A percentile compares a stretch with the other conserved stretches of the same genome.
Conservation (phyloP, 2,888 invertebrate genomes). For the Melanostoma scalare region DNA sequence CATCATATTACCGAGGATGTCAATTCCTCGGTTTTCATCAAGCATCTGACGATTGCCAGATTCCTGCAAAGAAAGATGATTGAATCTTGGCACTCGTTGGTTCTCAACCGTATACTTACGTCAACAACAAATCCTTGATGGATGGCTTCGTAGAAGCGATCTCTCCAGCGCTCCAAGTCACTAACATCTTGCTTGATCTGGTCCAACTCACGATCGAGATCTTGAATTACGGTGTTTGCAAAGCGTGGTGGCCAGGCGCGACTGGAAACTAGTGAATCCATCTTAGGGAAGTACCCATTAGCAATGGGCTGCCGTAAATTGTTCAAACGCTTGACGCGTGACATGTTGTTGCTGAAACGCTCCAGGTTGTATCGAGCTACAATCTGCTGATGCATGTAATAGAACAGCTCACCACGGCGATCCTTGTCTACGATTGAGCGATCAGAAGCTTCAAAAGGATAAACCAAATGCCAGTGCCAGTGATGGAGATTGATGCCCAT, state of each 20-base stretch:
- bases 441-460: slow-evolving; percentile 86
- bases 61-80: slow-evolving; percentile 80
- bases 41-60: slow-evolving; percentile 84
- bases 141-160: slow-evolving; percentile 87
- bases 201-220: slow-evolving; percentile 86
- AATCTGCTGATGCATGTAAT: slow-evolving; percentile 88
- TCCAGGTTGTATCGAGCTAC: slow-evolving; percentile 87
- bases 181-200: slow-evolving; percentile 86
- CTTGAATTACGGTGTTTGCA: slow-evolving; percentile 83
- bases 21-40: slow-evolving; percentile 87
- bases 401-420: slow-evolving; percentile 88
- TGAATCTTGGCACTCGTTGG: neutral
- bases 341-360: slow-evolving; percentile 86
- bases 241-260: slow-evolving; percentile 88
- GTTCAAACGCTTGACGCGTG: slow-evolving; percentile 84
- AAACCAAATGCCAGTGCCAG: slow-evolving; percentile 84
- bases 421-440: slow-evolving; percentile 84
- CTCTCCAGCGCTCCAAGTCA: slow-evolving; percentile 88
- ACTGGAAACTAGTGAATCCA: slow-evolving; percentile 88
- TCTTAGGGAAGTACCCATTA: slow-evolving; percentile 91
- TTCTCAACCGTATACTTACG: slow-evolving; percentile 51
- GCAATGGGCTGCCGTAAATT: slow-evolving; percentile 86
- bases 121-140: slow-evolving; percentile 84
- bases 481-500: slow-evolving; percentile 82
- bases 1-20: slow-evolving; percentile 89